These are phyloP conservation scores for Sebastes kiyomatsui DNA, from an alignment of 2,797 vertebrate species.

Conservation along the genomic window DNA sequence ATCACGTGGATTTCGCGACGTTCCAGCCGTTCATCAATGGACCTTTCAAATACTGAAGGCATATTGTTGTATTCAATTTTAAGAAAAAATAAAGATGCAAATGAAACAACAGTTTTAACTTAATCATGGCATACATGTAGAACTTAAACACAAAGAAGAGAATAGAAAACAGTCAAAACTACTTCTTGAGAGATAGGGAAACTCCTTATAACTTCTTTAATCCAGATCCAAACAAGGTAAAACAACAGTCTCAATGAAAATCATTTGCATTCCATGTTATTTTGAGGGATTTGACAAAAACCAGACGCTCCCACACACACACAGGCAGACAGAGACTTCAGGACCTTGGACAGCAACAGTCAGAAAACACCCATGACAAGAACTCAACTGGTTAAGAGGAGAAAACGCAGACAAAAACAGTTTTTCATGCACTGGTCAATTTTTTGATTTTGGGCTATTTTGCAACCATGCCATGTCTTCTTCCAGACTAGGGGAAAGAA, in stretches of 20 bases:
- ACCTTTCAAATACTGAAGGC: neutral
- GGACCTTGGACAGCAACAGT: conserved; percentile 25
- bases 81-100: neutral
- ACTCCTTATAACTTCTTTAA: neutral
- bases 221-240: neutral
- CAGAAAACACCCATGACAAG: neutral
- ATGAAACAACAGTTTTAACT: neutral
- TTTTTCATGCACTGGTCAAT: too few species aligned
- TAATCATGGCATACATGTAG: neutral
- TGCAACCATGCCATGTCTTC: neutral
- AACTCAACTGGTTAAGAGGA: neutral
- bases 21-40: neutral
- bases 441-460: neutral
- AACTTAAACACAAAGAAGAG: neutral
- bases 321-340: neutral
- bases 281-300: neutral
- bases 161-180: neutral
- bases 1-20: neutral
- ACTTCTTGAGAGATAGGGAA: neutral
- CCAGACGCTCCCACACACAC: neutral
- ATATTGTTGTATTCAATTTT: neutral
- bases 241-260: neutral
- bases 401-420: too few species aligned
- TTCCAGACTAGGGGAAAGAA: neutral
- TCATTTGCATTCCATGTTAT: neutral